Percentiles rank a stretch among this genome's conserved stretches.
Conservation (phyloP, 2,888 invertebrate species). For the Nemotelus nigrinus region DNA sequence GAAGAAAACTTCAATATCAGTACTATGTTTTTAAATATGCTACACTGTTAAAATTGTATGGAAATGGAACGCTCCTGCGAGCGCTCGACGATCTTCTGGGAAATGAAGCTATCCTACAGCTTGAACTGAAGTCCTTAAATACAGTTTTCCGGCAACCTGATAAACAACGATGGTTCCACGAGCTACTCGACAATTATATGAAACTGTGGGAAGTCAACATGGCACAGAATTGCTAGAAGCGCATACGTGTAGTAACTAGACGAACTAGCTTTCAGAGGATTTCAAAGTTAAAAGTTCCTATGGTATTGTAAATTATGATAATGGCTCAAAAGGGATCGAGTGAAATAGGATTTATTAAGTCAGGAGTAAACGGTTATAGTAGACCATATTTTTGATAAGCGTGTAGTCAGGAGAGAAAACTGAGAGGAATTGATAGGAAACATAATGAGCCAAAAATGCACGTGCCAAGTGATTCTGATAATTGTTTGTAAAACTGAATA, state of each 20-base stretch:
- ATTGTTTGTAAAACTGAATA: conserved; percentile 17
- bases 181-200: conserved; percentile 88
- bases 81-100: conserved; percentile 77
- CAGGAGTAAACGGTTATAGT: too few species aligned
- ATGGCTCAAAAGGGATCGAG: not conserved
- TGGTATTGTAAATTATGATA: not conserved
- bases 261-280: conserved; percentile 4
- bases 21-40: conserved; percentile 86
- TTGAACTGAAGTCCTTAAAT: conserved; percentile 81
- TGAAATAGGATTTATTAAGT: too few species aligned
- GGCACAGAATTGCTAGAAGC: conserved; percentile 55
- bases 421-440: conserved; percentile 3
- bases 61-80: conserved; percentile 76
- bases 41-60: conserved; percentile 82
- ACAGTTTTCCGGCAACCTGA: conserved; percentile 80
- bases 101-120: conserved; percentile 84
- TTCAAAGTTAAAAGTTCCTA: conserved; percentile 26
- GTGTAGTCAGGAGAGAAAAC: too few species aligned
- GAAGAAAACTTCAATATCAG: conserved; percentile 74
- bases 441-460: conserved; percentile 7
- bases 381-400: too few species aligned
- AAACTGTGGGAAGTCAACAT: conserved; percentile 92
- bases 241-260: not conserved
- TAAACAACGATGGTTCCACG: conserved; percentile 85
- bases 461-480: conserved; percentile 43